Conservation (phyloP, 2,113 vertebrate species). For the Grammomys surdaster region DNA sequence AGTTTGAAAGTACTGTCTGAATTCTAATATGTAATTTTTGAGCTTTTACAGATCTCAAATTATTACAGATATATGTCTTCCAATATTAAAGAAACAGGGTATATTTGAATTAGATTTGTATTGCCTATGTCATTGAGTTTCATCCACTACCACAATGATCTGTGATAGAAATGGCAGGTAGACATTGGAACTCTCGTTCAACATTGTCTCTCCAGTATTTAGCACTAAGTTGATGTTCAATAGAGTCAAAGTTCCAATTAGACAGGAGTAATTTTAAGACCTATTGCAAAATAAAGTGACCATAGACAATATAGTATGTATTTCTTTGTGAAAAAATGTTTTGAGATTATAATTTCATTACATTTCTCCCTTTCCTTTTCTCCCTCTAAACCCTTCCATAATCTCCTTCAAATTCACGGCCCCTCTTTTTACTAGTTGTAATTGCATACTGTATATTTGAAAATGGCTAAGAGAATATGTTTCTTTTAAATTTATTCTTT, state of each 20-base stretch:
- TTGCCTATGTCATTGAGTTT: slow-evolving; percentile 27
- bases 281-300: neutral
- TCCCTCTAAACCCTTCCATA: neutral
- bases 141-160: neutral
- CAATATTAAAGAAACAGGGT: slow-evolving; percentile 42
- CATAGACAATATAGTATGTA: neutral
- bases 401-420: neutral
- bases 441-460: neutral
- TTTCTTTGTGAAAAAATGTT: neutral
- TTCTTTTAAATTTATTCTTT: neutral
- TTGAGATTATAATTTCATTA: neutral
- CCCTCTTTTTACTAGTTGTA: neutral
- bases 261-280: neutral
- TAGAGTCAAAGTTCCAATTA: neutral
- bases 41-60: slow-evolving; percentile 46
- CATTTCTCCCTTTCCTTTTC: neutral
- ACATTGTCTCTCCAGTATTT: neutral
- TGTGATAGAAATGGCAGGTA: slow-evolving; percentile 19
- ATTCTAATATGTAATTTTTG: neutral
- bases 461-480: neutral
- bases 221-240: slow-evolving; percentile 33
- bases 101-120: slow-evolving; percentile 9
- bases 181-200: neutral
- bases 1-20: slow-evolving; percentile 40
- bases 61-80: neutral